phyloP scores from a whole-genome alignment of 2,888 invertebrate species.

The Cataglyphis albicans region DNA sequence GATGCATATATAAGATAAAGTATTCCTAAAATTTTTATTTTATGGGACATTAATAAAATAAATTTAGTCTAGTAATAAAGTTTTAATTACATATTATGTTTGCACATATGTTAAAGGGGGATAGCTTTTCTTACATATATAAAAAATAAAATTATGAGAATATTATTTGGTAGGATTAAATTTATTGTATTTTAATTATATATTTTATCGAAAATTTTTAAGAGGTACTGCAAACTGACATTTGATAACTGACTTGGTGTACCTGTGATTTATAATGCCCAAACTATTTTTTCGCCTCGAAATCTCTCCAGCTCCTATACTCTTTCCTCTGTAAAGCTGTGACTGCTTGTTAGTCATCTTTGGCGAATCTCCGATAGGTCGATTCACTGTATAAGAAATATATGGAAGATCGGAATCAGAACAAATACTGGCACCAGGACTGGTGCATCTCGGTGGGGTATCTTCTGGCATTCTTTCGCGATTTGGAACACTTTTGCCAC shows the following conservation, averaged over 20 bases:
- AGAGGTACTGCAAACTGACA: not conserved
- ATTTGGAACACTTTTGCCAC: conserved; percentile 84
- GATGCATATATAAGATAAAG: not conserved
- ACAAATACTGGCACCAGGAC: conserved; percentile 95
- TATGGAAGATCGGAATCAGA: conserved; percentile 96
- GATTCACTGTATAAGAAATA: conserved; percentile 95
- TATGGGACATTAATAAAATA: not conserved
- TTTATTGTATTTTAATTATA: not conserved
- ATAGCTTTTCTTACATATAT: not conserved
- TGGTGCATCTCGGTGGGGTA: conserved; percentile 90
- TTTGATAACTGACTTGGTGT: not conserved
- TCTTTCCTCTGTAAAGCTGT: conserved; percentile 82
- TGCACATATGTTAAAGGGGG: not conserved
- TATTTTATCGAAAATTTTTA: not conserved
- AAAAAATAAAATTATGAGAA: not conserved
- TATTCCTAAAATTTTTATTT: not conserved
- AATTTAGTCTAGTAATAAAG: not conserved
- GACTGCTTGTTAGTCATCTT: conserved; percentile 90
- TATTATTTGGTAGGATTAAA: not conserved
- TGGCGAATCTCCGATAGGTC: conserved; percentile 96
- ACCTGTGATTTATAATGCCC: conserved; percentile 70
- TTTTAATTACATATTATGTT: not conserved
- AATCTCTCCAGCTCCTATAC: conserved; percentile 79
- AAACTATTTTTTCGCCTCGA: conserved; percentile 80
- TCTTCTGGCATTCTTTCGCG: conserved; percentile 82